These are phyloP conservation scores for Hestina assimilis DNA, from an alignment of 1,140 invertebrate species.

Conservation along the genomic window DNA sequence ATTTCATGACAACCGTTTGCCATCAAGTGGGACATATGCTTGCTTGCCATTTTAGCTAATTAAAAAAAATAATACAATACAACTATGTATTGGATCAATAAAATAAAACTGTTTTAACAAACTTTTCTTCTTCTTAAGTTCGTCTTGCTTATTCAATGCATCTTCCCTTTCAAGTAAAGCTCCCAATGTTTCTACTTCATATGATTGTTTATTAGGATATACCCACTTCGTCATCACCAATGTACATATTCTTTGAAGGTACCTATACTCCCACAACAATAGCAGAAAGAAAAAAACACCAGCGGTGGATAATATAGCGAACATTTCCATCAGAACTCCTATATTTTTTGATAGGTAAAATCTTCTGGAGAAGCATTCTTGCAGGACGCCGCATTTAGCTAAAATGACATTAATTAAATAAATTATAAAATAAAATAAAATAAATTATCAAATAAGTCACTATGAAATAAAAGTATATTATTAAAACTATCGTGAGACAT, in stretches of 20 bases:
- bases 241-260: slow-evolving; percentile 36
- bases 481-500: no score
- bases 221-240: slow-evolving; percentile 25
- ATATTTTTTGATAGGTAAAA: slow-evolving; percentile 33
- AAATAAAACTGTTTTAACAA: slow-evolving; percentile 12
- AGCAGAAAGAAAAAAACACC: slow-evolving; percentile 39
- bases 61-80: not conserved
- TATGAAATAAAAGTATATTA: no score
- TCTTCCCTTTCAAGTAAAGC: slow-evolving; percentile 36
- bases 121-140: slow-evolving; percentile 33
- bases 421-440: no score
- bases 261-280: slow-evolving; percentile 52
- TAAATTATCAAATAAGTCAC: no score
- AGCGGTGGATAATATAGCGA: slow-evolving; percentile 39
- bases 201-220: slow-evolving; percentile 13
- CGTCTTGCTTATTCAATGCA: slow-evolving; percentile 37
- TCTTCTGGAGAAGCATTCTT: slow-evolving; percentile 49
- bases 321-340: slow-evolving; percentile 46
- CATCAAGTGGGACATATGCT: no score
- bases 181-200: slow-evolving; percentile 25
- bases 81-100: not conserved
- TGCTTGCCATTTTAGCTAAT: no score
- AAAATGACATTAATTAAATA: no score
- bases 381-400: slow-evolving; percentile 64
- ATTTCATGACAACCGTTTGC: no score